Evolutionary conservation across 2,888 invertebrate species (phyloP), one percentile per base, ranked within the genome.

Genomic region (Calameuta filiformis): DNA sequence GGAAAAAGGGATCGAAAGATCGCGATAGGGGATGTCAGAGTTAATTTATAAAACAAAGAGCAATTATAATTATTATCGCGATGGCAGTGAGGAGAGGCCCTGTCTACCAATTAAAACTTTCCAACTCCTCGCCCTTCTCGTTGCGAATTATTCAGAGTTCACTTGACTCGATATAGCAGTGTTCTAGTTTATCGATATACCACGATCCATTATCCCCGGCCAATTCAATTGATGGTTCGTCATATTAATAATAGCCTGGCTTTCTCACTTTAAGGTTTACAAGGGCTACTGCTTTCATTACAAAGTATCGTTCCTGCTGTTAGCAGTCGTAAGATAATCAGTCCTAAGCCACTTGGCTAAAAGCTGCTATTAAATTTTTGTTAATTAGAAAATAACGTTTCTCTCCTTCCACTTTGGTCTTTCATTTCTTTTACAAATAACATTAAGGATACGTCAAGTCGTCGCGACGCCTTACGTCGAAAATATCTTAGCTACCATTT

Each of bases 31-130:
- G 56, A 56, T 56, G 56, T 15, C 74, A 31, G 73, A 83, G 85
- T 87, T 87, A 87, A 87, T 87, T 86, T 87, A 85, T 86, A 85
- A 87, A 87, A 87, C 87, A 87, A 87, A 85, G 85, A 86, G 83
- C 84, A 83, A 86, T 85, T 86, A 85, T 87, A 84, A 85, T 87
- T 86, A 85, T 84, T 82, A 86, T 87, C 81, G 79, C 76, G 75
- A 79, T 37, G 73, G 69, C 33, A 75, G 76, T 79, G 80, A 77
- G 69, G 79, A 71, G 69, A 71, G 80, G 81, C 80, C 81, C 83
- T 83, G 83, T 85, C 83, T 83, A 79, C 84, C 87, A 87, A 87
- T 87, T 87, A 87, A 87, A 87, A 87, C 84, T 87, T 85, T 84
- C 81, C 79, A 87, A 85, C 85, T 85, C 81, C 79, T 34, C n/a